Evolutionary conservation across 2,113 vertebrate species (phyloP).

Genomic region (Rhadina sibilatrix): DNA sequence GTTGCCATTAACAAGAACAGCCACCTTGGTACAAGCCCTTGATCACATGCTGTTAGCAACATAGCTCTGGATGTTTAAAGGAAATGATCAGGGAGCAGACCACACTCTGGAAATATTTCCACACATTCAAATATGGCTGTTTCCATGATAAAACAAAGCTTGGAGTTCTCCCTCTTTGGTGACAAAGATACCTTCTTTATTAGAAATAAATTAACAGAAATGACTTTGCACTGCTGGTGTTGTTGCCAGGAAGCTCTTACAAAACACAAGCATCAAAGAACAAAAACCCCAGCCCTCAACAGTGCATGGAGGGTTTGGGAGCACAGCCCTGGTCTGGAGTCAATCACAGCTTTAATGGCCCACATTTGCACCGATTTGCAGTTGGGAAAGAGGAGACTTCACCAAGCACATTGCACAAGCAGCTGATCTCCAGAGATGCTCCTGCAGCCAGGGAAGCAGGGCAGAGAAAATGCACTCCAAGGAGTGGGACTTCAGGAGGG

Average conservation of each 20-base stretch:
- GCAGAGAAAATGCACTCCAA: neutral
- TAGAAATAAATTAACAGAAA: neutral
- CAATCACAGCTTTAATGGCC: neutral
- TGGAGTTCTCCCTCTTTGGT: neutral
- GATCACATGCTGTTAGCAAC: neutral
- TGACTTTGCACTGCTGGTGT: neutral
- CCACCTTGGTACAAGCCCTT: neutral
- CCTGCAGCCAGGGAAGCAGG: neutral
- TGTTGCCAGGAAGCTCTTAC: constrained; percentile 32
- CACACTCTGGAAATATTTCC: neutral
- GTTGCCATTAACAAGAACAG: neutral
- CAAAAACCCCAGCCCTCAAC: neutral
- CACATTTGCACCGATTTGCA: constrained; percentile 18
- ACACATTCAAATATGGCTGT: neutral
- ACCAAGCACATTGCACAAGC: constrained; percentile 15
- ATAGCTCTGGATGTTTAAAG: neutral
- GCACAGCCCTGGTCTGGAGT: constrained; percentile 35
- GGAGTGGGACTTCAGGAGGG: neutral
- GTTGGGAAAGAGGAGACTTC: constrained; percentile 8
- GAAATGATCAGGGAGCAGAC: neutral
- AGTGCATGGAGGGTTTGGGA: neutral
- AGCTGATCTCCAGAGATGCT: neutral
- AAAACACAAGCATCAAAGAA: neutral
- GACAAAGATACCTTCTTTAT: neutral
- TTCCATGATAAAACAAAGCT: neutral